Evolutionary conservation across 2,113 vertebrate genomes (phyloP), one percentile per base, ranked within the genome.

Genomic region (Muntiacus reevesi): DNA sequence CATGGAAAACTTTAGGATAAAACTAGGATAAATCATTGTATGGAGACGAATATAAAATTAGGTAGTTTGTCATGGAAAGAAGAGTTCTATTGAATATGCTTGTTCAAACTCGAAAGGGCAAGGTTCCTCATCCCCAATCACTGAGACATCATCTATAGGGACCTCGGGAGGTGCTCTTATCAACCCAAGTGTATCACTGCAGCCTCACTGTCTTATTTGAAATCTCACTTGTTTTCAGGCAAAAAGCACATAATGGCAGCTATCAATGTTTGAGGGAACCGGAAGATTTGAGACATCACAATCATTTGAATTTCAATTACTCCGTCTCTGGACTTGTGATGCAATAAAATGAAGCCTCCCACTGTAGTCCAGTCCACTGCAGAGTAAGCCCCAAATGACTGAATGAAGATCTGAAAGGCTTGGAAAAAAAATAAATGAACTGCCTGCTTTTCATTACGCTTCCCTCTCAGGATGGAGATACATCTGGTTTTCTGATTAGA

Each of bases 401-500:
- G 91, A 97, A 78, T 57, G 95, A 95, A 97, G 95, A 95, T 95
- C 94, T 97, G 93, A 98, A 97, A 97, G 81, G 87, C 96, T 95
- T 83, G 96, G 87, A 95, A 96, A 87, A 87, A 74, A 97, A 98
- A 98, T 93, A 96, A 98, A 78, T 52, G 55, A 97, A 97, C 97
- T 97, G 96, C 57, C 89, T 40, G 4, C 93, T 98, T 98, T 87
- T 91, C 97, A 98, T 96, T 97, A 98, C 13, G 28, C 17, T 89
- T 9, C 92, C 25, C 92, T 71, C 28, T 95, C 94, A 92, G 25
- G 97, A 94, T 90, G 97, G 97, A 90, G 88, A 82, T 94, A 97
- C 97, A 98, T 98, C 97, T 99, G 98, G 97, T 98, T 98, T 99
- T 98, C 98, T 98, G 95, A 98, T 98, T 98, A 98, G 64, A 79